A percentile compares a stretch with the other conserved stretches of the same genome.
These are phyloP conservation scores for Pitangus sulphuratus DNA, from an alignment of 2,797 vertebrate genomes.

Conservation along the genomic window DNA sequence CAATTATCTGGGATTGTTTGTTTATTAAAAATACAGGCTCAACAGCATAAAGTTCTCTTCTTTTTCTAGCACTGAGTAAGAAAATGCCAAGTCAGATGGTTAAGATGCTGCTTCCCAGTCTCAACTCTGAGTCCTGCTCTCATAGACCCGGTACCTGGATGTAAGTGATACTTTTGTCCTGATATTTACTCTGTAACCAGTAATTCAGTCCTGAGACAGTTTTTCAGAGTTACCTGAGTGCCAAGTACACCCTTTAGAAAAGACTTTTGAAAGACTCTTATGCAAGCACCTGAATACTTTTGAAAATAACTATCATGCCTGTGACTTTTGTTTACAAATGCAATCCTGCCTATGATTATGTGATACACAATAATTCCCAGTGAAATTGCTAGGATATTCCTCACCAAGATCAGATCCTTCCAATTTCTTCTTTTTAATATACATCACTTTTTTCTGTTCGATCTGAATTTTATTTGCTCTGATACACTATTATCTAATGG, in stretches of 20 bases:
- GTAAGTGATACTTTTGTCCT: not conserved
- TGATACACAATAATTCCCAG: not conserved
- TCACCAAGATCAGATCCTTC: not conserved
- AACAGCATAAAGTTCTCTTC: not conserved
- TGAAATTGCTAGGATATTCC: not conserved
- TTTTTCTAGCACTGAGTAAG: not conserved
- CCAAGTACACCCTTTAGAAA: not conserved
- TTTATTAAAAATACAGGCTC: not conserved
- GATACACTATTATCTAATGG: not conserved
- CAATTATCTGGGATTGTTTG: not conserved
- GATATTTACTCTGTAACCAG: not conserved
- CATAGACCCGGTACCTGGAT: rapidly evolving
- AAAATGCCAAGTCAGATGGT: not conserved
- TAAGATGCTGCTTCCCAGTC: not conserved
- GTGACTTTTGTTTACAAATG: not conserved
- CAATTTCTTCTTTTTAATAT: not conserved
- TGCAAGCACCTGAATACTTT: not conserved
- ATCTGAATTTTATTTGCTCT: not conserved
- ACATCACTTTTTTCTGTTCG: not conserved
- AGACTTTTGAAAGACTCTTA: not conserved
- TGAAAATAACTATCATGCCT: not conserved
- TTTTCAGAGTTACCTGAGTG: not conserved
- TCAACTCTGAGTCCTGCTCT: not conserved
- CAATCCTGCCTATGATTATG: not conserved
- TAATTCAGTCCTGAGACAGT: not conserved